A percentile compares a stretch with the other conserved stretches of the same genome.
Conservation (phyloP, 2,113 vertebrate genomes). For the Tragelaphus imberbis region DNA sequence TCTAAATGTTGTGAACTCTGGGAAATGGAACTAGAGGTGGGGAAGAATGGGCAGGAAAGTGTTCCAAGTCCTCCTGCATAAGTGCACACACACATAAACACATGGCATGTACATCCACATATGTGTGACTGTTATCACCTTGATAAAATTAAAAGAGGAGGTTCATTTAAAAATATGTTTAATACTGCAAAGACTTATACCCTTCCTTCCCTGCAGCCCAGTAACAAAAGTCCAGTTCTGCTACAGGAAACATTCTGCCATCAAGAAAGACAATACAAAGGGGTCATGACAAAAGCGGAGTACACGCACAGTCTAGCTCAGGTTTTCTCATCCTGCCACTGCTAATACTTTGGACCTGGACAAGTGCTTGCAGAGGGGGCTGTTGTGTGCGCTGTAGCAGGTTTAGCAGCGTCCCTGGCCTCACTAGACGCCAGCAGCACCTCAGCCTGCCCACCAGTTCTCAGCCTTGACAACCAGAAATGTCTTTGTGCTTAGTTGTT, state of each 20-base stretch:
- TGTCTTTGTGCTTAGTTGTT: neutral
- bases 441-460: neutral
- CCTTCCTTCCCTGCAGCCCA: neutral
- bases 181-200: neutral
- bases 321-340: neutral
- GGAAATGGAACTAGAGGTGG: neutral
- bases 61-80: neutral
- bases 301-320: neutral
- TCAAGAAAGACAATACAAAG: neutral
- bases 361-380: neutral
- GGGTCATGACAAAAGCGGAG: neutral
- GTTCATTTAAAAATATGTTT: neutral
- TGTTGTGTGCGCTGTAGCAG: neutral
- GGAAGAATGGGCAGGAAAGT: neutral
- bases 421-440: neutral
- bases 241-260: neutral
- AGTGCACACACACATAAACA: neutral
- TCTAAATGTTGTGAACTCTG: neutral
- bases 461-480: neutral
- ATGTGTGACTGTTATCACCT: neutral
- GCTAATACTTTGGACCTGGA: neutral
- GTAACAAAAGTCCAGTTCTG: neutral
- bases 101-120: fast-evolving
- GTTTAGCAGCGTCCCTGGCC: neutral
- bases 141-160: neutral